These are phyloP conservation scores for Auanema sp. DNA, from an alignment of 2,888 invertebrate genomes.

Conservation along the genomic window DNA sequence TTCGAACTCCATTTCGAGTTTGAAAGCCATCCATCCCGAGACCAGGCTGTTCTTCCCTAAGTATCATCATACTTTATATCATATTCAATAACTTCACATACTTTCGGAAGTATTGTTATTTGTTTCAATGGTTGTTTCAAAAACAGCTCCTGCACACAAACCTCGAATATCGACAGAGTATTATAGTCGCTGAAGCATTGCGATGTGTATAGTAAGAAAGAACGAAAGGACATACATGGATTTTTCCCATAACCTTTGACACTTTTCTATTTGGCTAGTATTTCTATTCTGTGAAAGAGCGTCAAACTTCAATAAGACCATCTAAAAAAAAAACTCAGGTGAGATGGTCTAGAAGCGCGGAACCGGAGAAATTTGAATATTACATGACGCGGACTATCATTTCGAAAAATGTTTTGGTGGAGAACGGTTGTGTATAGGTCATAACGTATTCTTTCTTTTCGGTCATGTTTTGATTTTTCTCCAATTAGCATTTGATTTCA, in stretches of 20 bases:
- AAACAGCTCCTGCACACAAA: constrained; percentile 45
- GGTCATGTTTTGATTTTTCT: constrained; percentile 9
- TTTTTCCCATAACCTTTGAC: constrained; percentile 19
- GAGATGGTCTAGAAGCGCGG: constrained; percentile 18
- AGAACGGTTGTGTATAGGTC: constrained; percentile 7
- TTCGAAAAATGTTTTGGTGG: no score
- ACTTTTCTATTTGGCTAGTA: constrained; percentile 4
- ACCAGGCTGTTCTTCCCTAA: constrained; percentile 34
- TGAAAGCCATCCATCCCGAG: constrained; percentile 47
- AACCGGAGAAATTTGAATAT: no score
- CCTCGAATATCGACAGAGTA: constrained; percentile 37
- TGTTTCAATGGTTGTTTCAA: constrained; percentile 18
- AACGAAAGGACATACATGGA: constrained; percentile 15
- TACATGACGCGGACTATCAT: no score
- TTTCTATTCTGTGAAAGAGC: no score
- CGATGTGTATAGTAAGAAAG: background rate
- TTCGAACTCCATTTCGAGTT: constrained; percentile 31
- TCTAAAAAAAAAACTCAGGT: background rate
- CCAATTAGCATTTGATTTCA: no score
- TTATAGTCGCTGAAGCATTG: constrained; percentile 22
- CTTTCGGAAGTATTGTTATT: constrained; percentile 33
- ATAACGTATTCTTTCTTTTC: constrained; percentile 21
- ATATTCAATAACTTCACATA: constrained; percentile 2
- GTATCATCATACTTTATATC: background rate
- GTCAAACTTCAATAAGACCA: no score